Conservation (phyloP, 2,888 invertebrate genomes). For the Isoperla grammatica region DNA sequence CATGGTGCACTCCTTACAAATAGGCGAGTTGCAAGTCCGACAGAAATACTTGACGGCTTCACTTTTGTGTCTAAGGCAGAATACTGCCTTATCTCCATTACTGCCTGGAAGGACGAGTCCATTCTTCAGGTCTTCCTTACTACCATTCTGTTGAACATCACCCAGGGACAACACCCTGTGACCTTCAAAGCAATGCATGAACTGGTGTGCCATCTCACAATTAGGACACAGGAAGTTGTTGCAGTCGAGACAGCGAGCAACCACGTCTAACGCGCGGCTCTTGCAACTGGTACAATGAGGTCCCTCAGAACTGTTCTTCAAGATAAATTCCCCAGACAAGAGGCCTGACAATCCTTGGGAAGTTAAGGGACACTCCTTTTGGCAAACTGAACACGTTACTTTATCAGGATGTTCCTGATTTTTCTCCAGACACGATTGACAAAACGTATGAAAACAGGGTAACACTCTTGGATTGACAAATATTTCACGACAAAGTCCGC, state of each 20-base stretch:
- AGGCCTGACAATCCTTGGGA: constrained; percentile 59
- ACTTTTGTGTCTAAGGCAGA: constrained; percentile 83
- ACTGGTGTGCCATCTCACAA: constrained; percentile 98
- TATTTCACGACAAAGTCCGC: constrained; percentile 70
- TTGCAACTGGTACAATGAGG: constrained; percentile 93
- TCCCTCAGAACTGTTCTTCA: constrained; percentile 47
- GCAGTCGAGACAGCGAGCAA: constrained; percentile 94
- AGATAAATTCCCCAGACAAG: constrained; percentile 56
- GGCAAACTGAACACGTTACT: constrained; percentile 67
- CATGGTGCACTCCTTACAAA: constrained; percentile 92
- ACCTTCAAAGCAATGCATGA: constrained; percentile 98
- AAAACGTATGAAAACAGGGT: constrained; percentile 79
- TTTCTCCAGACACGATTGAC: constrained; percentile 74
- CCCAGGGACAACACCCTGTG: constrained; percentile 70
- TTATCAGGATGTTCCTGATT: constrained; percentile 62
- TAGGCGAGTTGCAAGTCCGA: constrained; percentile 84
- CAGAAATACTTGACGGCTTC: constrained; percentile 92
- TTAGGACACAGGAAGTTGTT: constrained; percentile 93
- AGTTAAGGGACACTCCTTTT: constrained; percentile 47
- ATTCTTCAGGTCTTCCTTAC: constrained; percentile 47
- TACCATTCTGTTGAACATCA: constrained; percentile 37
- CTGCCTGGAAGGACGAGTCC: constrained; percentile 32
- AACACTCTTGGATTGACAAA: constrained; percentile 69
- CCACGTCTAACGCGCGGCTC: constrained; percentile 88
- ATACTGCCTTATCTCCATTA: constrained; percentile 55